Evolutionary conservation across 2,113 vertebrate species (phyloP).

Genomic region (Poicephalus gulielmi): DNA sequence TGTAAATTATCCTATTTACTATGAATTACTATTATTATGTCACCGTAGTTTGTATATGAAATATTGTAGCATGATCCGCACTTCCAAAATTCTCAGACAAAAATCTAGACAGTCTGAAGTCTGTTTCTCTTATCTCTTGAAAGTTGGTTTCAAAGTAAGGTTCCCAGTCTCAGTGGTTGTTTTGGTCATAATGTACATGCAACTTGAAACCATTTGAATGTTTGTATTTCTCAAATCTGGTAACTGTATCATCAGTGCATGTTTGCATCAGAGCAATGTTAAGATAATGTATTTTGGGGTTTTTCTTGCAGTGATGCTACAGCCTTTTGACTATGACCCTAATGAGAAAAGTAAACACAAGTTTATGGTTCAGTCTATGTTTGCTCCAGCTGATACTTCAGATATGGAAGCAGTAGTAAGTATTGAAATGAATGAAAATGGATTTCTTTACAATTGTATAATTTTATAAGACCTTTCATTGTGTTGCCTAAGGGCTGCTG

Average conservation of each 20-base stretch:
- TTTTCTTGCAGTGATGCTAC: conserved; percentile 94
- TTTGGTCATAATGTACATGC: not conserved
- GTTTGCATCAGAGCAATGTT: not conserved
- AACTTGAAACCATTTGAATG: not conserved
- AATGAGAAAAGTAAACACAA: conserved; percentile 99
- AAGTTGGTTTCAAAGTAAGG: not conserved
- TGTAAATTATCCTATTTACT: not conserved
- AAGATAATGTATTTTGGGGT: conserved; percentile 6
- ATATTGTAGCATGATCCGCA: not conserved
- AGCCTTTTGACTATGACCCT: conserved; percentile 98
- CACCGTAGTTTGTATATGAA: not conserved
- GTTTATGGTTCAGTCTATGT: conserved; percentile 99
- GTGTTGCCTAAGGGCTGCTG: not conserved
- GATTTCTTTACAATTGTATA: not conserved
- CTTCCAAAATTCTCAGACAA: not conserved
- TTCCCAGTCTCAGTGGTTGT: not conserved
- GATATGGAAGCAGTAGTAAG: conserved; percentile 99
- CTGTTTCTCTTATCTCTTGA: not conserved
- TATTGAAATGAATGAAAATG: conserved; percentile 39
- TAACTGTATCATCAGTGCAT: not conserved
- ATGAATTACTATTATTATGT: not conserved
- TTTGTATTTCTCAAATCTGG: not conserved
- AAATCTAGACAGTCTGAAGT: not conserved
- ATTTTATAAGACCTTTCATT: not conserved
- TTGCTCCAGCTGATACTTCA: conserved; percentile 94